These are phyloP conservation scores for Sisyra nigra DNA, from an alignment of 2,888 invertebrate genomes.

Conservation along the genomic window DNA sequence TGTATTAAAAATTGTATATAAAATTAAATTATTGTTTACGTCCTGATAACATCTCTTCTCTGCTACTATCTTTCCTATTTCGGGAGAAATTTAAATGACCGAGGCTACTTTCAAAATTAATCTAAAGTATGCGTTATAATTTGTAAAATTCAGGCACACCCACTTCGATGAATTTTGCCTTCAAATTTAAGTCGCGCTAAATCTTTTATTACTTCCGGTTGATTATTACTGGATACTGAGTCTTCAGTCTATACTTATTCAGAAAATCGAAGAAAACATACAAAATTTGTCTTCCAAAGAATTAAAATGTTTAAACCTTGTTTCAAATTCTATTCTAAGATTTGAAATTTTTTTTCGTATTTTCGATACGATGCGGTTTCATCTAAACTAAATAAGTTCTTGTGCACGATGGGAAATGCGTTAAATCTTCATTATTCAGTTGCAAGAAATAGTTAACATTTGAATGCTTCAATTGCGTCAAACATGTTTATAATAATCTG, in stretches of 20 bases:
- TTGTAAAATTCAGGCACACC: not conserved
- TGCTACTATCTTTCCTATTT: slow-evolving; percentile 1
- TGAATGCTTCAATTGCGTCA: too few relatives aligned
- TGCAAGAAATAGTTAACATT: too few relatives aligned
- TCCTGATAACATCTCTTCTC: not conserved
- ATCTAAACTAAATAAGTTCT: too few relatives aligned
- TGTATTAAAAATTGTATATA: too few relatives aligned
- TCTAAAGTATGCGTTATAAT: not conserved
- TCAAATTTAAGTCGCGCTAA: not conserved
- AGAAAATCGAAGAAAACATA: not conserved
- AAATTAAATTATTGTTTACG: not conserved
- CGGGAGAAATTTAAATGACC: not conserved
- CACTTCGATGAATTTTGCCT: too few relatives aligned
- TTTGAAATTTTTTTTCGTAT: too few relatives aligned
- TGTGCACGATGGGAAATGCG: too few relatives aligned
- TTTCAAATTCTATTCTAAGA: too few relatives aligned
- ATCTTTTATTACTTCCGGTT: not conserved
- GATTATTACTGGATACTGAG: not conserved
- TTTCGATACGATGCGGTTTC: too few relatives aligned
- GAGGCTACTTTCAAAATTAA: not conserved
- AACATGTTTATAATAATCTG: too few relatives aligned
- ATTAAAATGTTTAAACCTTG: not conserved
- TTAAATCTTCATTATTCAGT: too few relatives aligned
- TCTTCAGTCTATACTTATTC: not conserved
- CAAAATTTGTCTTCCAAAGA: not conserved